phyloP scores from a whole-genome alignment of 2,888 invertebrate genomes.

The Merodon equestris region DNA sequence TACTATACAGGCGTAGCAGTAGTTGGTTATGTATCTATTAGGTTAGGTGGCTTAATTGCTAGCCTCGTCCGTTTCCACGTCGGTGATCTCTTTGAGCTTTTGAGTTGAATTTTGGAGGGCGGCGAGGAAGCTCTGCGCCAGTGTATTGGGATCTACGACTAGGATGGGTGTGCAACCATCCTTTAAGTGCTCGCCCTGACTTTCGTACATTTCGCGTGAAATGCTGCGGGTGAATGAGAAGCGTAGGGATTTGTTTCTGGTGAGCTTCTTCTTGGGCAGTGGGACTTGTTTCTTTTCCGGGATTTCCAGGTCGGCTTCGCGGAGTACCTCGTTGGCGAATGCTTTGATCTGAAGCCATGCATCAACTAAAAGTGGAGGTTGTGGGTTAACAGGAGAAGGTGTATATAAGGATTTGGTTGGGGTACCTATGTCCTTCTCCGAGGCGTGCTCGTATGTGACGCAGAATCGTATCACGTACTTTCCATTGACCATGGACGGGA shows the following conservation, averaged over 20 bases:
- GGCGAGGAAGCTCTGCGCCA: constrained; percentile 75
- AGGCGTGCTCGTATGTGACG: constrained; percentile 88
- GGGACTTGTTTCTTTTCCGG: constrained; percentile 74
- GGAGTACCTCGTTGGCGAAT: constrained; percentile 82
- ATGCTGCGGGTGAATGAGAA: constrained; percentile 79
- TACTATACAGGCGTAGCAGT: constrained; percentile 46
- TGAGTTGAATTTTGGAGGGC: constrained; percentile 74
- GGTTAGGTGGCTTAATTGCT: constrained; percentile 74
- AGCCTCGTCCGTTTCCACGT: constrained; percentile 78
- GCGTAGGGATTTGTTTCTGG: constrained; percentile 77
- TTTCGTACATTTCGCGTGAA: constrained; percentile 78
- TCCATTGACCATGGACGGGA: constrained; percentile 87
- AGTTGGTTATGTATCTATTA: neutral
- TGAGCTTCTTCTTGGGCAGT: constrained; percentile 76
- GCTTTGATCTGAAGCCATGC: constrained; percentile 83
- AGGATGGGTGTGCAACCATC: constrained; percentile 79
- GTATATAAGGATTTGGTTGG: neutral
- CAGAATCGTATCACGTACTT: constrained; percentile 90
- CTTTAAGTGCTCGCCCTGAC: constrained; percentile 77
- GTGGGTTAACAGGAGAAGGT: neutral
- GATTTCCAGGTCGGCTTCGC: constrained; percentile 74
- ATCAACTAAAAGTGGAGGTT: constrained; percentile 77
- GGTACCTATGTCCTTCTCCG: constrained; percentile 84
- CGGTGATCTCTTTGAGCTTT: constrained; percentile 75
- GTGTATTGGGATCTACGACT: constrained; percentile 76